Evolutionary conservation across 1,140 invertebrate genomes (phyloP).

Genomic region (Drosophila grimshawi): DNA sequence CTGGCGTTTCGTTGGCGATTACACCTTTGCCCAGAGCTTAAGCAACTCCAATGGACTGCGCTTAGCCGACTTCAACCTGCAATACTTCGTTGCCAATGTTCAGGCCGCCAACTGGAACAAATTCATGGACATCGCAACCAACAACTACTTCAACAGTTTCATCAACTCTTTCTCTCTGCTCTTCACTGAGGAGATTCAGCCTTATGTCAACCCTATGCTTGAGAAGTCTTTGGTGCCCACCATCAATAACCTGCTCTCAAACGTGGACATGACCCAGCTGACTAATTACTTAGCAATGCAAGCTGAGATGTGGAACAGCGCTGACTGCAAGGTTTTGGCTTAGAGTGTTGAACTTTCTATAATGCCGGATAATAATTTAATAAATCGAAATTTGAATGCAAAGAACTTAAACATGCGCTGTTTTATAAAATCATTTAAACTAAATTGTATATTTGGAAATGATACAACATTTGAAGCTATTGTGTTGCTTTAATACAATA

Average conservation of each 20-base stretch:
- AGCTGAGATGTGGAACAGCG: conserved; percentile 29
- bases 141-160: conserved; percentile 55
- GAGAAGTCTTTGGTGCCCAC: conserved; percentile 35
- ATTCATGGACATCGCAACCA: conserved; percentile 54
- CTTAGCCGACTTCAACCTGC: conserved; percentile 51
- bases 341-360: neutral
- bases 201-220: conserved; percentile 29
- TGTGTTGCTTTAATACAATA: no score
- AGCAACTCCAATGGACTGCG: conserved; percentile 48
- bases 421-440: no score
- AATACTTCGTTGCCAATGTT: conserved; percentile 49
- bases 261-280: conserved; percentile 47
- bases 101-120: conserved; percentile 59
- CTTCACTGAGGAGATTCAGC: conserved; percentile 54
- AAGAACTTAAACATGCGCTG: no score
- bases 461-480: no score
- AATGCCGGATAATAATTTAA: no score
- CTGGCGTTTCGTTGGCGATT: conserved; percentile 61
- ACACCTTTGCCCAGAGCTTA: conserved; percentile 43
- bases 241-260: conserved; percentile 46
- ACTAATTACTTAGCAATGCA: conserved; percentile 38
- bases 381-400: no score
- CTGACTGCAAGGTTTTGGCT: conserved; percentile 13
- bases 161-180: conserved; percentile 24
- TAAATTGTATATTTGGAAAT: no score